Evolutionary conservation across 2,888 invertebrate species (phyloP).

Genomic region (Neoitamus cyanurus): DNA sequence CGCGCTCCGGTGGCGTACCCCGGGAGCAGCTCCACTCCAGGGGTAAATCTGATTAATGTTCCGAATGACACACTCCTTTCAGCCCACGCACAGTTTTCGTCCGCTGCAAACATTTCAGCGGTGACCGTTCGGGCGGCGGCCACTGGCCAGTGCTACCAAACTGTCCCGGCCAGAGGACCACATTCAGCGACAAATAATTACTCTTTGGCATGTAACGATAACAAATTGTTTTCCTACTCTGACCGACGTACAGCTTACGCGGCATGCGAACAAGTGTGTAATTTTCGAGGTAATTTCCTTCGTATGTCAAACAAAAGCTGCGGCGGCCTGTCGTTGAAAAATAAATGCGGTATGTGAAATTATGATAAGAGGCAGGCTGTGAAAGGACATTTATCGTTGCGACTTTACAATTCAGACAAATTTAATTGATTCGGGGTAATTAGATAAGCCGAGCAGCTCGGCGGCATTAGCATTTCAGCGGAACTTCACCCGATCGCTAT

Average conservation of each 20-base stretch:
- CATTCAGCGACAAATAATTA: conserved; percentile 35
- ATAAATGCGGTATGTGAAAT: conserved; percentile 41
- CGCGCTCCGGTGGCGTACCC: not conserved
- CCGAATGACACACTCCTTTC: conserved; percentile 24
- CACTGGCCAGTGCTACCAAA: not conserved
- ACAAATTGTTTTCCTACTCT: conserved; percentile 43
- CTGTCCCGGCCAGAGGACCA: not conserved
- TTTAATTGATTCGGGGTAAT: conserved; percentile 36
- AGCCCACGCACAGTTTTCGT: conserved; percentile 21
- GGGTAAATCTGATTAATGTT: conserved; percentile 43
- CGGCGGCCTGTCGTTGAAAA: conserved; percentile 23
- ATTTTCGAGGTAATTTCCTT: conserved; percentile 45
- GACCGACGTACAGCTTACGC: conserved; percentile 12
- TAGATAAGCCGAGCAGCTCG: conserved; percentile 5
- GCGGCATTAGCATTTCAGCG: conserved; percentile 1
- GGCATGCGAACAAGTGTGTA: conserved; percentile 38
- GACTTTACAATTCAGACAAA: conserved; percentile 41
- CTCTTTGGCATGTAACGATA: conserved; percentile 42
- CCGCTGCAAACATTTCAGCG: conserved; percentile 12
- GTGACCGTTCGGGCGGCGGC: not conserved
- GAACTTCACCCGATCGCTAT: not conserved
- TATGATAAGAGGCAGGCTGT: conserved; percentile 39
- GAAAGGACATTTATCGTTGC: conserved; percentile 39
- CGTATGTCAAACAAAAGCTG: conserved; percentile 40
- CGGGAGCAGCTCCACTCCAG: not conserved